Evolutionary conservation across 2,888 invertebrate genomes (phyloP).

Genomic region (Eristalis intricaria): DNA sequence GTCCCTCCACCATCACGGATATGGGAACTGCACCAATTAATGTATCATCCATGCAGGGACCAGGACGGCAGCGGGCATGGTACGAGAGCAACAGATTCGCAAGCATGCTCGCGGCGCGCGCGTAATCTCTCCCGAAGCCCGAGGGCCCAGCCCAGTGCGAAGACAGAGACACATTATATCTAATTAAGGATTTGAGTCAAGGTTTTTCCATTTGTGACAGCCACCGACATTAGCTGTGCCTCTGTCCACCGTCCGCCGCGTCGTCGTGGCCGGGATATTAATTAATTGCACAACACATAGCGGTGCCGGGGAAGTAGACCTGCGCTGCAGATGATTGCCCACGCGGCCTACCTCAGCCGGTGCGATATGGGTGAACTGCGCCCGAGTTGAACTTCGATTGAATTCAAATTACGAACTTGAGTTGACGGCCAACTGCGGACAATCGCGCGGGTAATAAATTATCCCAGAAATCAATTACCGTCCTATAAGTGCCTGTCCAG

Average conservation of each 20-base stretch:
- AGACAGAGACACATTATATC: constrained; percentile 57
- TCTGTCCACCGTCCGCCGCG: constrained; percentile 5
- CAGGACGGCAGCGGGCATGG: not conserved
- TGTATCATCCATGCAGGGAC: constrained; percentile 52
- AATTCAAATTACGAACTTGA: constrained; percentile 49
- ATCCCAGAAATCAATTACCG: constrained; percentile 63
- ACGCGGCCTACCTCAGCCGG: constrained; percentile 4
- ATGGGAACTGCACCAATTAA: constrained; percentile 72
- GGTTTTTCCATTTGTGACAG: constrained; percentile 60
- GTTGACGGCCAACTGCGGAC: constrained; percentile 53
- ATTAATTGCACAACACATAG: constrained; percentile 64
- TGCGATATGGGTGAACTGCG: constrained; percentile 4
- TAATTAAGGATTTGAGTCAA: constrained; percentile 73
- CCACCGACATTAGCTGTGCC: constrained; percentile 44
- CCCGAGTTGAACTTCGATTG: constrained; percentile 47
- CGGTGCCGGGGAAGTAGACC: constrained; percentile 24
- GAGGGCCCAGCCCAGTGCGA: constrained; percentile 26
- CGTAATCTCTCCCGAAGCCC: constrained; percentile 27
- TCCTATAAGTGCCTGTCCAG: constrained; percentile 33
- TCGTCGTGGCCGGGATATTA: constrained; percentile 61
- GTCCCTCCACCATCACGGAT: constrained; percentile 45
- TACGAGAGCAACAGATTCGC: constrained; percentile 32
- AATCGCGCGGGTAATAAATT: constrained; percentile 67
- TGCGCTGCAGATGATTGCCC: constrained; percentile 20
- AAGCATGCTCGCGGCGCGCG: not conserved